A percentile compares a stretch with the other conserved stretches of the same genome.
phyloP scores from a whole-genome alignment of 2,113 vertebrate species.

The Craseonycteris thonglongyai region DNA sequence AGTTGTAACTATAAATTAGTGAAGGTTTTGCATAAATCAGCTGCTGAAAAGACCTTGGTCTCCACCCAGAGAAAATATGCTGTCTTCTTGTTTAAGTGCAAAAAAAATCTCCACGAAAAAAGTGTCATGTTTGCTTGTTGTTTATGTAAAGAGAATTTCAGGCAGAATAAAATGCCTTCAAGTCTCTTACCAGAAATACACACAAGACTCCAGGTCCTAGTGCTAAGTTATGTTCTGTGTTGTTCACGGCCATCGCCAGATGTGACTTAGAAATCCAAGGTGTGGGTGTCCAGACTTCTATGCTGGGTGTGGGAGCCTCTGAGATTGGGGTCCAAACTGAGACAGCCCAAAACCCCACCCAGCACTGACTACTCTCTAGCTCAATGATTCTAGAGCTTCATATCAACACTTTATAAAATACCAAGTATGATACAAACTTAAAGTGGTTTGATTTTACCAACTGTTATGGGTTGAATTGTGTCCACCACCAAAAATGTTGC shows the following conservation, averaged over 20 bases:
- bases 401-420: neutral
- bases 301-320: neutral
- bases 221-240: neutral
- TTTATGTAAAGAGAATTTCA: neutral
- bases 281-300: neutral
- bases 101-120: neutral
- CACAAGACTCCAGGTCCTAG: neutral
- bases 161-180: neutral
- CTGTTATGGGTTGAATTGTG: neutral
- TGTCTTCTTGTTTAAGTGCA: neutral
- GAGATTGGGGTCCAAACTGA: neutral
- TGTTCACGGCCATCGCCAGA: neutral
- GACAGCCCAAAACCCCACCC: neutral
- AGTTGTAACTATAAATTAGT: neutral
- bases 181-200: neutral
- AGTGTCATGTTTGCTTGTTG: neutral
- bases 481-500: neutral
- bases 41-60: neutral
- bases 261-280: neutral
- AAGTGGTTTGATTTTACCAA: neutral
- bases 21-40: neutral
- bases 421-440: neutral
- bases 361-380: neutral
- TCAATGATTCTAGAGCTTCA: neutral
- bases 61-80: neutral